These are phyloP conservation scores for Ctenopoma multispine DNA, from an alignment of 2,797 vertebrate genomes.

Conservation along the genomic window DNA sequence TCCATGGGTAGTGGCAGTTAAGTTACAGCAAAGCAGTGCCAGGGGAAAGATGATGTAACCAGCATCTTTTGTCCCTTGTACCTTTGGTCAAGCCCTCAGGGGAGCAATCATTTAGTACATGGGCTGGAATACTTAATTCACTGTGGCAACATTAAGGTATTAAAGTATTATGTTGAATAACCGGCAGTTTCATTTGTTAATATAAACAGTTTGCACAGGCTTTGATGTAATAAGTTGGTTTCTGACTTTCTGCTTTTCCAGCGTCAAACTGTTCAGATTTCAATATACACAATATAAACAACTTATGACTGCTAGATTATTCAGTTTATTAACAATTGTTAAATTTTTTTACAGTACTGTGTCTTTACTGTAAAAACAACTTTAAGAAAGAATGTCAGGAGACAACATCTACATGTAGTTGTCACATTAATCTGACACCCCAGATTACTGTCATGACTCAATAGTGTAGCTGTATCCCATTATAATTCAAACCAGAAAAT, in stretches of 20 bases:
- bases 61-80: slow-evolving; percentile 30
- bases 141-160: neutral
- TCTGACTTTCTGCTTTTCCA: neutral
- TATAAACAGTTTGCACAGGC: neutral
- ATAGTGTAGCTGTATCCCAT: neutral
- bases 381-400: neutral
- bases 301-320: slow-evolving; percentile 31
- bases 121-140: slow-evolving; percentile 1
- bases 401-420: neutral
- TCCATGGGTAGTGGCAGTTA: slow-evolving; percentile 48
- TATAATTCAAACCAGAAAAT: neutral
- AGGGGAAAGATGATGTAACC: slow-evolving; percentile 26
- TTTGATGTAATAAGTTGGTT: neutral
- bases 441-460: neutral
- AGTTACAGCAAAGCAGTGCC: slow-evolving; percentile 46
- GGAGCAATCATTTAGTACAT: slow-evolving; percentile 15
- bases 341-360: neutral
- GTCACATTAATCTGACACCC: neutral
- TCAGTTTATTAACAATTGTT: slow-evolving; percentile 7
- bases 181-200: slow-evolving; percentile 19
- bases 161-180: neutral
- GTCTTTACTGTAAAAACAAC: neutral
- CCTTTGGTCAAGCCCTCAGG: slow-evolving; percentile 18
- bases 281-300: neutral
- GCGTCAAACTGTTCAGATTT: slow-evolving; percentile 4